These are phyloP conservation scores for Cisticola juncidis DNA, from an alignment of 2,113 vertebrate species.

Conservation along the genomic window DNA sequence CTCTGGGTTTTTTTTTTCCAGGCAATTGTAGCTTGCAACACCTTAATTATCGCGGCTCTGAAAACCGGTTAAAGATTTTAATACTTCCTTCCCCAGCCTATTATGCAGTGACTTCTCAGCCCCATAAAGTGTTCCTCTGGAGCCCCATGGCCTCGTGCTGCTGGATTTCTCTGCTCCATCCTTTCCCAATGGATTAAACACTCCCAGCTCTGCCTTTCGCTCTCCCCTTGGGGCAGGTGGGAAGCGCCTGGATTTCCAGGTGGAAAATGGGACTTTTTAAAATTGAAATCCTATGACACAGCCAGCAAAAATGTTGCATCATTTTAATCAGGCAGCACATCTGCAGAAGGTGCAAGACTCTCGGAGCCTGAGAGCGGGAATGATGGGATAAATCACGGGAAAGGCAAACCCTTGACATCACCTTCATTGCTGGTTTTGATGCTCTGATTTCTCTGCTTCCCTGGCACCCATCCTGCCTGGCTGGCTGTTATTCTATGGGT, in stretches of 20 bases:
- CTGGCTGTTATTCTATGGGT: background rate
- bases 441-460: background rate
- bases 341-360: slow-evolving; percentile 57
- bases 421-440: background rate
- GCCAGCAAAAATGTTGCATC: background rate
- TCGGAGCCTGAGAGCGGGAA: background rate
- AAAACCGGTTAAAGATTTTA: slow-evolving; percentile 54
- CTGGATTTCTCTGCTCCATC: background rate
- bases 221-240: background rate
- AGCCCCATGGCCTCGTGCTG: background rate
- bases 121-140: slow-evolving; percentile 27
- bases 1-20: background rate
- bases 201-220: background rate
- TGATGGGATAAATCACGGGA: background rate
- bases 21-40: slow-evolving; percentile 26
- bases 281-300: background rate
- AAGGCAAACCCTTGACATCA: slow-evolving; percentile 47
- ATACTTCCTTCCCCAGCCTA: slow-evolving; percentile 46
- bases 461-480: background rate
- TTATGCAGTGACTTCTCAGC: background rate
- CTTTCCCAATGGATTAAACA: background rate
- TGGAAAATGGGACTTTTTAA: background rate
- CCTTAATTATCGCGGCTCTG: slow-evolving; percentile 49
- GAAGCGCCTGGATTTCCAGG: background rate
- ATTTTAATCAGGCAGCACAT: slow-evolving; percentile 39